Percentiles rank a stretch among this genome's conserved stretches.
Conservation (phyloP, 92 coral and sea anemone genomes). For the Epizoanthus illoricatus region DNA sequence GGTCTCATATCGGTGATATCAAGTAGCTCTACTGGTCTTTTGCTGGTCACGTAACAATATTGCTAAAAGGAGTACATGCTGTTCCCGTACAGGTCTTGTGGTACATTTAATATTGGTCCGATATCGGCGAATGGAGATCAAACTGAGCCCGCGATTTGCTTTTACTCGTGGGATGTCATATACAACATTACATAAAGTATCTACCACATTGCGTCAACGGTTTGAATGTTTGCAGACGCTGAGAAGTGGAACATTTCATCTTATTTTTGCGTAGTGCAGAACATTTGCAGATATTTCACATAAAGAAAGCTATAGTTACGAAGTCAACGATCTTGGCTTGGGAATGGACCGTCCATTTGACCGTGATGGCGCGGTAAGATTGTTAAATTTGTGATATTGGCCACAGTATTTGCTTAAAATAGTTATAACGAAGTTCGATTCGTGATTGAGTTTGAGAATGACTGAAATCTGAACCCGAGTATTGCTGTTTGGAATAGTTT, state of each 20-base stretch:
- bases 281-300: neutral
- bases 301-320: neutral
- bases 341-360: conserved; percentile 47
- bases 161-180: neutral
- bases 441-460: neutral
- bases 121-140: no score
- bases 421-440: neutral
- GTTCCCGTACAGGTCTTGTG: no score
- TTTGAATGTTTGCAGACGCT: conserved; percentile 29
- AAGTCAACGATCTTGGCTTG: neutral
- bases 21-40: no score
- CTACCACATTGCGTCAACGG: conserved; percentile 19
- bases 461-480: neutral
- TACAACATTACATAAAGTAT: conserved; percentile 22
- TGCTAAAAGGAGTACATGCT: no score
- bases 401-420: no score
- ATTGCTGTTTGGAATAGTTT: no score
- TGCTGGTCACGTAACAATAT: no score
- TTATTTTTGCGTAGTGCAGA: neutral
- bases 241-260: neutral
- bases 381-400: neutral
- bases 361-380: conserved; percentile 74
- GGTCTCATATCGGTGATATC: no score
- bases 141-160: no score
- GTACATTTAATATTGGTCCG: no score